Evolutionary conservation across 37 sponge, comb jelly and placozoan genomes (phyloP).

Genomic region (Beroe ovata): DNA sequence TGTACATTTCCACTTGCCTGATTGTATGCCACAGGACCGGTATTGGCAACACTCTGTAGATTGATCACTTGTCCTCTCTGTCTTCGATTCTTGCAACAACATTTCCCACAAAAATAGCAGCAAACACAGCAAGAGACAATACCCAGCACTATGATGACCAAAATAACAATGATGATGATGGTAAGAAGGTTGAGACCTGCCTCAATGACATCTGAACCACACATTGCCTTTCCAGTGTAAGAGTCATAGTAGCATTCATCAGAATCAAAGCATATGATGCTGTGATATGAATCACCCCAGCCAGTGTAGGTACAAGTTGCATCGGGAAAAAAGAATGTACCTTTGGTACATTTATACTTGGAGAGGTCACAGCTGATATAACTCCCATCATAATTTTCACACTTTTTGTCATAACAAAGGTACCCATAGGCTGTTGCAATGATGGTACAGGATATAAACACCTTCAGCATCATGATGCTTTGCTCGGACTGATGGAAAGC

Average conservation of each 20-base stretch:
- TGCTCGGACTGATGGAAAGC: too few relatives aligned
- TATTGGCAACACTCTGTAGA: background rate
- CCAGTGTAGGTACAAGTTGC: background rate
- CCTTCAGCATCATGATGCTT: too few relatives aligned
- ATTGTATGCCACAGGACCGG: slow-evolving; percentile 1
- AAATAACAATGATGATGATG: background rate
- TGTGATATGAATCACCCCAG: background rate
- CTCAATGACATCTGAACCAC: background rate
- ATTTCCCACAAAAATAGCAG: background rate
- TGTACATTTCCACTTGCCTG: background rate
- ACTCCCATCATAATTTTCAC: background rate
- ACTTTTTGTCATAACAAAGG: slow-evolving; percentile 1
- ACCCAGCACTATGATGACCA: background rate
- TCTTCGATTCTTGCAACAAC: background rate
- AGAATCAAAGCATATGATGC: background rate
- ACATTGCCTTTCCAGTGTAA: background rate
- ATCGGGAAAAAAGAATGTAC: background rate
- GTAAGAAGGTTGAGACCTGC: background rate
- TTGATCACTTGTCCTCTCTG: slow-evolving; percentile 18
- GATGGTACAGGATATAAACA: too few relatives aligned
- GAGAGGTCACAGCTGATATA: background rate
- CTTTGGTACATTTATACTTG: background rate
- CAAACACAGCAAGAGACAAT: background rate
- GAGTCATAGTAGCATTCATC: slow-evolving; percentile 1
- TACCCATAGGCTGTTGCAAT: too few relatives aligned